Evolutionary conservation across 2,797 vertebrate species (phyloP).

Genomic region (Clarias fuscus): DNA sequence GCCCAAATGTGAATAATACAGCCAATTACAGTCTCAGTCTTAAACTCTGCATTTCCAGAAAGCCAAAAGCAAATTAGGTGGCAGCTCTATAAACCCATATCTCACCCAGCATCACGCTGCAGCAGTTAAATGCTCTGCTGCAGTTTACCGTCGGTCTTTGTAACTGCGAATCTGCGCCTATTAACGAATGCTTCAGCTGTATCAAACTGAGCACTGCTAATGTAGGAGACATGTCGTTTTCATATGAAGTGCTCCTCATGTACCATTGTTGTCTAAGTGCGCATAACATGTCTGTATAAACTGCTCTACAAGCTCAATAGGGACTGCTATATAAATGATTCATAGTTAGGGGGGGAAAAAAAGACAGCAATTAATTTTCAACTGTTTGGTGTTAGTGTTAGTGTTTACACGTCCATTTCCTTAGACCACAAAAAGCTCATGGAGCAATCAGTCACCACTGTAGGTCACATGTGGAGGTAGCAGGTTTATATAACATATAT

Average conservation of each 20-base stretch:
- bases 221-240: conserved; percentile 4
- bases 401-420: conserved; percentile 53
- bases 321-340: conserved; percentile 55
- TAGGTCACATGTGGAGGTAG: conserved; percentile 37
- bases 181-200: conserved; percentile 20
- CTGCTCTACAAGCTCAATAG: conserved; percentile 37
- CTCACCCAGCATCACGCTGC: conserved; percentile 24
- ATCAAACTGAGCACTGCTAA: neutral
- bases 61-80: conserved; percentile 18
- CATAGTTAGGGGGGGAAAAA: conserved; percentile 48
- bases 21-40: neutral
- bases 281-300: conserved; percentile 43
- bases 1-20: neutral
- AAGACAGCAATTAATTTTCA: conserved; percentile 58
- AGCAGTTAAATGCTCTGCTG: conserved; percentile 29
- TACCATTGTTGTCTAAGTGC: conserved; percentile 33
- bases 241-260: conserved; percentile 26
- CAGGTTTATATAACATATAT: conserved; percentile 44
- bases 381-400: conserved; percentile 49
- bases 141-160: conserved; percentile 22
- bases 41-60: conserved; percentile 19
- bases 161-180: conserved; percentile 26
- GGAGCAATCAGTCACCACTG: conserved; percentile 50
- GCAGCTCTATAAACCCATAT: conserved; percentile 19
- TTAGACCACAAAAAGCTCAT: conserved; percentile 46